phyloP scores from a whole-genome alignment of 2,113 vertebrate species.

The Archilochus colubris region DNA sequence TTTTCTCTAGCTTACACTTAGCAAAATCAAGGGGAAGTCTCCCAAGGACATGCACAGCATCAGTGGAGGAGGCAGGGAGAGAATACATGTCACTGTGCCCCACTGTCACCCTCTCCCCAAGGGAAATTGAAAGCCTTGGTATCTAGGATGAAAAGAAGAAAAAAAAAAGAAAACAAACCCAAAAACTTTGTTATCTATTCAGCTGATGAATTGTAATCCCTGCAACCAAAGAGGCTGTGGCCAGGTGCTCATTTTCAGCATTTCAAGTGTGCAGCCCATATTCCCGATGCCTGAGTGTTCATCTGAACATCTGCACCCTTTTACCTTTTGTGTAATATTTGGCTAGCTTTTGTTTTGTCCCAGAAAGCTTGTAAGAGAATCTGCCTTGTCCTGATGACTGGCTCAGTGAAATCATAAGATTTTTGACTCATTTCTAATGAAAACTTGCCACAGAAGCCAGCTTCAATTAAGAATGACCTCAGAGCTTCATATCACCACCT shows the following conservation, averaged over 20 bases:
- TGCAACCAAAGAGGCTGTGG: not conserved
- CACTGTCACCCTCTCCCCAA: rapidly evolving
- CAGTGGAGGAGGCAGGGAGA: not conserved
- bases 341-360: not conserved
- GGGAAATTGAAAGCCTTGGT: not conserved
- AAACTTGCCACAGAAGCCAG: not conserved
- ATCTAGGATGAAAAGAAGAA: not conserved
- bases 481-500: not conserved
- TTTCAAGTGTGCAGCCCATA: not conserved
- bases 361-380: not conserved
- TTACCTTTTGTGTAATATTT: not conserved
- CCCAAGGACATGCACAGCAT: not conserved
- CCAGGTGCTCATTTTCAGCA: not conserved
- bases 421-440: not conserved
- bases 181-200: not conserved
- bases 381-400: not conserved
- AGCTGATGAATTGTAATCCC: not conserved
- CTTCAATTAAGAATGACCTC: not conserved
- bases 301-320: constrained; percentile 12
- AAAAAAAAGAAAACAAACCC: not conserved
- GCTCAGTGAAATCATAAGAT: not conserved
- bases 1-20: not conserved
- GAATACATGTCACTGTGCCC: not conserved
- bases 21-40: not conserved
- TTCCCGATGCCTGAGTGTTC: not conserved